Percentiles rank a stretch among this genome's conserved stretches.
Conservation (phyloP, 2,113 vertebrate species). For the Excalfactoria chinensis region DNA sequence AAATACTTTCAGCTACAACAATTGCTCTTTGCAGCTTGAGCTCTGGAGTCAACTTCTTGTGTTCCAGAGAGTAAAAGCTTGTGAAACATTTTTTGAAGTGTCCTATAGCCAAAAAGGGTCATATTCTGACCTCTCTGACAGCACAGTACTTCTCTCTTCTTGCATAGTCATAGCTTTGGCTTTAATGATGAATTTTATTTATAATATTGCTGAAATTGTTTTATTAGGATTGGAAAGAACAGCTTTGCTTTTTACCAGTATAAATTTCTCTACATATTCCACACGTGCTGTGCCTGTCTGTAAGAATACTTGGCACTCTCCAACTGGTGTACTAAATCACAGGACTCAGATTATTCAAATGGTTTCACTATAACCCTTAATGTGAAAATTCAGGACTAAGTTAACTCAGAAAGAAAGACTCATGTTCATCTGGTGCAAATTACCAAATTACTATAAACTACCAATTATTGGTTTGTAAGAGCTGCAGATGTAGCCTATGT, state of each 20-base stretch:
- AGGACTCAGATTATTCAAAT: neutral
- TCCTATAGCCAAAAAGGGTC: slow-evolving; percentile 52
- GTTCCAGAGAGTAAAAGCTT: slow-evolving; percentile 67
- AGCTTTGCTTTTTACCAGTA: neutral
- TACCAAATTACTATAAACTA: slow-evolving; percentile 23
- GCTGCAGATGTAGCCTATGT: neutral
- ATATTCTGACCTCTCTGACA: slow-evolving; percentile 5
- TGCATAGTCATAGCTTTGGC: neutral
- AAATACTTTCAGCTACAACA: slow-evolving; percentile 80
- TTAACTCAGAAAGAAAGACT: neutral
- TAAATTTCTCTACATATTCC: neutral
- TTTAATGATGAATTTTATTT: neutral
- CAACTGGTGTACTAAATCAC: neutral
- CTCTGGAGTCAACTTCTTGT: slow-evolving; percentile 69
- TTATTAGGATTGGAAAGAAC: neutral
- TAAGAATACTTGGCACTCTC: neutral
- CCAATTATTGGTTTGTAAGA: neutral
- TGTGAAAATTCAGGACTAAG: neutral
- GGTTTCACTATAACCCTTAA: neutral
- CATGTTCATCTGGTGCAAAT: slow-evolving; percentile 20
- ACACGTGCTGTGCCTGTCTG: neutral
- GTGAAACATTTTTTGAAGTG: slow-evolving; percentile 73
- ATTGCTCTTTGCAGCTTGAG: slow-evolving; percentile 76
- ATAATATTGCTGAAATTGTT: neutral
- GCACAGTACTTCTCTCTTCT: neutral